A percentile compares a stretch with the other conserved stretches of the same genome.
Evolutionary conservation across 1,140 invertebrate species (phyloP).

Genomic region (Eurytemora carolleeae): DNA sequence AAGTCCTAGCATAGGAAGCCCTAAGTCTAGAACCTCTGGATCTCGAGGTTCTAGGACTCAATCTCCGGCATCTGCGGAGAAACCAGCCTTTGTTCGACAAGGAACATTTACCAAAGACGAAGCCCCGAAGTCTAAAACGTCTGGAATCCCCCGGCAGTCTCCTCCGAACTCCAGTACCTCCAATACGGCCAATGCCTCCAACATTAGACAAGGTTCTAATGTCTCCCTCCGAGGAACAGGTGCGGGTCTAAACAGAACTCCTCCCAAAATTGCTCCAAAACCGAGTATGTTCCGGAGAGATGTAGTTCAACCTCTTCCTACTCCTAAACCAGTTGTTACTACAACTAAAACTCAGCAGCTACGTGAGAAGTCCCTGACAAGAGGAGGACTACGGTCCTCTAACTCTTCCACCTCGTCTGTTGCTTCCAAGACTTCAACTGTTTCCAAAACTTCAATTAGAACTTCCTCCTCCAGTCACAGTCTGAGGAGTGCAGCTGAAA

Average conservation of each 20-base stretch:
- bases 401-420: not conserved
- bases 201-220: not conserved
- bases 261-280: not conserved
- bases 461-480: constrained; percentile 4
- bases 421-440: not conserved
- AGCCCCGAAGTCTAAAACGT: not conserved
- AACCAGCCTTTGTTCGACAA: not conserved
- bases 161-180: not conserved
- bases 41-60: not conserved
- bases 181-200: not conserved
- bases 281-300: not conserved
- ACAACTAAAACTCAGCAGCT: not conserved
- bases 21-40: not conserved
- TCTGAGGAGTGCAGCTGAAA: not conserved
- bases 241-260: not conserved
- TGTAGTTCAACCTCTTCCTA: not conserved
- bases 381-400: not conserved
- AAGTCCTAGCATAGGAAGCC: not conserved
- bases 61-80: not conserved
- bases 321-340: not conserved
- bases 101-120: constrained; percentile 13
- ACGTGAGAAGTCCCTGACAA: not conserved
- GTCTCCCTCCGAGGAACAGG: not conserved
- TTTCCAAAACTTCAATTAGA: not conserved
- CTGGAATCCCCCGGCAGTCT: not conserved